Evolutionary conservation across 2,888 invertebrate genomes (phyloP).

Genomic region (Drosophila mimetica): DNA sequence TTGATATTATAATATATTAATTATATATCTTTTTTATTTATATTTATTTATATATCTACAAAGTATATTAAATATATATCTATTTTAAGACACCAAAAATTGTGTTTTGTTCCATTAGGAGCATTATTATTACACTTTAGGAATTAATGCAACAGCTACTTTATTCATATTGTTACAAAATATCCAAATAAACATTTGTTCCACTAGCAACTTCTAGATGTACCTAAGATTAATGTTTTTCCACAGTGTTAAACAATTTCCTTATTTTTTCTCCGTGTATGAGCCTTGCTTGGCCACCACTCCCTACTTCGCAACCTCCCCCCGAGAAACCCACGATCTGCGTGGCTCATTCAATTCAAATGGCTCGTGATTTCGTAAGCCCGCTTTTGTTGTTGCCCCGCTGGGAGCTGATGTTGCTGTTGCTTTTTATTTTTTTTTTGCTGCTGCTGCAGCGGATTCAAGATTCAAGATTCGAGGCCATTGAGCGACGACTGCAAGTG

Average conservation of each 20-base stretch:
- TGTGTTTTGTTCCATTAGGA: no score
- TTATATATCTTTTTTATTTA: no score
- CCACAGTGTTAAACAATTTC: not conserved
- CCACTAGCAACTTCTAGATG: no score
- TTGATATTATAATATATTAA: not conserved
- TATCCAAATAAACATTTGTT: no score
- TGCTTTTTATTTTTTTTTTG: conserved; percentile 42
- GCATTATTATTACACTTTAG: no score
- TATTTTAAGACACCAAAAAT: no score
- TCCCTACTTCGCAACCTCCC: conserved; percentile 11
- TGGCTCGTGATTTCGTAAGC: conserved; percentile 78
- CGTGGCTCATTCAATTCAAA: conserved; percentile 77
- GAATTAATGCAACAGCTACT: no score
- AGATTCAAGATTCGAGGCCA: conserved; percentile 65
- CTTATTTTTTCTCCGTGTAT: not conserved
- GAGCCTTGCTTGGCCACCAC: conserved; percentile 6
- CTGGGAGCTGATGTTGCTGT: conserved; percentile 44
- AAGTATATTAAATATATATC: no score
- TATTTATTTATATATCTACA: no score
- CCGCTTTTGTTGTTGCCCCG: conserved; percentile 58
- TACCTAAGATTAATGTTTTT: not conserved
- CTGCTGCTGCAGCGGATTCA: conserved; percentile 57
- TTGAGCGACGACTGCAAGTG: conserved; percentile 67
- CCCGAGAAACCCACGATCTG: conserved; percentile 25
- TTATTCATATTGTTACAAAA: no score